Base-by-base conservation (phyloP, 2,113 vertebrate species). In the Prinia subflava region DNA sequence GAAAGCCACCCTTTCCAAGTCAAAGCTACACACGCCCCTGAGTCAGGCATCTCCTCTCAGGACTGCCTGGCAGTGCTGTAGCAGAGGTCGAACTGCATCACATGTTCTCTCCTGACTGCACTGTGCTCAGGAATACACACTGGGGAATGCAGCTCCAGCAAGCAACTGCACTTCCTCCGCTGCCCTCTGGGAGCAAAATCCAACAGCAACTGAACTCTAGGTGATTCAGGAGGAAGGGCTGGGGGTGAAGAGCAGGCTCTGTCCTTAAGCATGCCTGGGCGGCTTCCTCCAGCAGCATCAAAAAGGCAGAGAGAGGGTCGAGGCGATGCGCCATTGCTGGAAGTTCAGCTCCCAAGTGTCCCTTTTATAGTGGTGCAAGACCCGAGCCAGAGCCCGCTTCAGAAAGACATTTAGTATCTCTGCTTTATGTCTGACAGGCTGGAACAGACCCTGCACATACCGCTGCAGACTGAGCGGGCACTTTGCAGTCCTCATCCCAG, bases 131-230 rank as follows among this genome's bases (percentile, higher is more conserved):
- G 28, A 89, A 42, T 10, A 83, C 70, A 89, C 83, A 56, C 77
- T 27, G 83, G 80, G 56, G 83, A 96, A 92, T 81, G 94, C 95
- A 96, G 94, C 69, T 95, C 85, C 39, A 30, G 28, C 83, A 74
- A 69, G 59, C n/a, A 75, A 55, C 83, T 96, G 95, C 86, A 84
- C 62, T 94, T 92, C 93, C 86, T 84, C 69, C 1, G 11, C 69
- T 96, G 18, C 41, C 95, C 95, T 93, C 92, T 93, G 92, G 96
- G 93, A 89, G 92, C 76, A 92, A 97, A 94, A 94, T 62, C 65
- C 88, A 86, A 64, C 89, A 71, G 90, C 80, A 82, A 37, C 13
- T 9, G 12, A 89, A 82, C 81, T 89, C 41, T 80, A 50, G 52
- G 76, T 28, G 80, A 92, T 57, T 86, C 64, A 33, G 42, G 68